Evolutionary conservation across 2,797 vertebrate genomes (phyloP).

Genomic region (Parauchenoglanis ngamensis): DNA sequence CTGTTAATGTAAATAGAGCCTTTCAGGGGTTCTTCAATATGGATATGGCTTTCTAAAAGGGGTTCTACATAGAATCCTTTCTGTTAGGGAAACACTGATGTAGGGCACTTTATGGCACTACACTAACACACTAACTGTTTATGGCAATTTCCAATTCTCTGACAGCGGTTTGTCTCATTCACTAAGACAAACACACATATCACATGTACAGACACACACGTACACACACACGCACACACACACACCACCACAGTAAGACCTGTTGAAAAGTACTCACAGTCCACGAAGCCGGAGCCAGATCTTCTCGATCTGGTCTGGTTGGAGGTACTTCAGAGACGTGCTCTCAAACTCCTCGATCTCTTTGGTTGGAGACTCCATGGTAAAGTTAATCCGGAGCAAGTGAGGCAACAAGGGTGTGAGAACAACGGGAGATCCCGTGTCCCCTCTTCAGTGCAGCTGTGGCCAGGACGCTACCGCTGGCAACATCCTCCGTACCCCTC

Average conservation of each 20-base stretch:
- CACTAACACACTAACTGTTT: background rate
- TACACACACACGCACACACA: conserved; percentile 23
- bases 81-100: background rate
- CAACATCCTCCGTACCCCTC: conserved; percentile 47
- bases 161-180: conserved; percentile 20
- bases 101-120: background rate
- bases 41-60: too few relatives aligned
- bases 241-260: conserved; percentile 40
- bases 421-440: conserved; percentile 40
- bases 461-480: conserved; percentile 24
- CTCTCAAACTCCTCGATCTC: conserved; percentile 99
- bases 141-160: background rate
- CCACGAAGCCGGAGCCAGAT: conserved; percentile 97
- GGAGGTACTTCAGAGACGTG: conserved; percentile 94
- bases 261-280: conserved; percentile 85
- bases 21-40: background rate
- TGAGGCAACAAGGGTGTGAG: background rate
- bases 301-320: conserved; percentile 98
- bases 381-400: conserved; percentile 66
- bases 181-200: conserved; percentile 16
- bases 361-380: conserved; percentile 97
- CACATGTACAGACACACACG: conserved; percentile 41
- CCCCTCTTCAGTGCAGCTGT: conserved; percentile 48
- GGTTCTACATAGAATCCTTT: background rate
- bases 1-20: background rate